Evolutionary conservation across 2,888 invertebrate genomes (phyloP).

Genomic region (Meghimatium bilineatum): DNA sequence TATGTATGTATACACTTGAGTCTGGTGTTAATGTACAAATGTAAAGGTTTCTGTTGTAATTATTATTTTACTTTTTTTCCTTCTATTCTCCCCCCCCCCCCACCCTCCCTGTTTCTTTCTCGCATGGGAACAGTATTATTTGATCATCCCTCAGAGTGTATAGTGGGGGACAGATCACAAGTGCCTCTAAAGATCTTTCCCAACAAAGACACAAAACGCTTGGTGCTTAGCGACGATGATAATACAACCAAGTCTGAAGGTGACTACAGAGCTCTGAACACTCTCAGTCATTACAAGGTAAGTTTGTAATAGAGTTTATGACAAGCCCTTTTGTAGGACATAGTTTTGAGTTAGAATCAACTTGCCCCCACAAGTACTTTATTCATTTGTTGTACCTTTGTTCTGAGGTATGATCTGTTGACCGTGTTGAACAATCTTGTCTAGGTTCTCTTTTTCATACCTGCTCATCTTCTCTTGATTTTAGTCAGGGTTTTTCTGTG

Average conservation of each 20-base stretch:
- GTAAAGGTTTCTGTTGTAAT: not conserved
- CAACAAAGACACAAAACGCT: conserved; percentile 86
- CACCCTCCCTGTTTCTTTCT: not conserved
- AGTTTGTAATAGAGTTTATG: not conserved
- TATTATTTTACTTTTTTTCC: not conserved
- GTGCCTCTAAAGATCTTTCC: conserved; percentile 50
- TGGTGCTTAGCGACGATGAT: conserved; percentile 97
- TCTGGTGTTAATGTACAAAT: too few species aligned
- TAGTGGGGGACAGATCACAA: conserved; percentile 78
- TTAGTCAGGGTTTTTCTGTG: too few species aligned
- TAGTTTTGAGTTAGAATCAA: too few species aligned
- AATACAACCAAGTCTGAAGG: conserved; percentile 95
- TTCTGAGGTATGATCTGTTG: too few species aligned
- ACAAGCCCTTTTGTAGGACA: too few species aligned
- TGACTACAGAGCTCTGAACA: conserved; percentile 98
- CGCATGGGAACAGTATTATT: conserved; percentile 63
- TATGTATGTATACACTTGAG: too few species aligned
- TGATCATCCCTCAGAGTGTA: conserved; percentile 86
- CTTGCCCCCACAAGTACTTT: too few species aligned
- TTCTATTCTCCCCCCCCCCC: not conserved
- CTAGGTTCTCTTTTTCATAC: too few species aligned
- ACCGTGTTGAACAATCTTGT: too few species aligned
- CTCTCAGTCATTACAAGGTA: conserved; percentile 94
- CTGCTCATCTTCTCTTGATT: too few species aligned
- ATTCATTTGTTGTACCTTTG: too few species aligned